Evolutionary conservation across 2,888 invertebrate species (phyloP), one percentile per base, ranked within the genome.

Genomic region (Aproaerema taeniolella): DNA sequence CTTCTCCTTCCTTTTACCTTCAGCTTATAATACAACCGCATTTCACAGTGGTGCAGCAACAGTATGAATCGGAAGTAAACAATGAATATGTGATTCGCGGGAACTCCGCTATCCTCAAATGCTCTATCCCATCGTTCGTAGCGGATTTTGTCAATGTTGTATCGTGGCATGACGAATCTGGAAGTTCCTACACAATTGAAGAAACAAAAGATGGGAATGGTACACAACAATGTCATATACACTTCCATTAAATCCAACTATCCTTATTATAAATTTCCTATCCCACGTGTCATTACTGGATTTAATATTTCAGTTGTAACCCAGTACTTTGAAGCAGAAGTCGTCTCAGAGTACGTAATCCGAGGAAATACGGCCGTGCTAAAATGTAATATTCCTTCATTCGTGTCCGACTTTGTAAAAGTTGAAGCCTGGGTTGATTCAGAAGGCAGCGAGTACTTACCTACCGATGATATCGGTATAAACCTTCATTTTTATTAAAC

Each of bases 31-130:
- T 34, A 38, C 47, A 38, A 43, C 45, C 35, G 41, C 30, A 55
- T 46, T 65, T 47, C 63, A 45, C 90, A 96, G 96, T 95, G 83
- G 95, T 95, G 63, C 93, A 94, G 69, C 95, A 96, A 76, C 92
- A 92, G 78, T 96, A 95, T 82, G 94, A 95, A 81, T 94, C 94
- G 48, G 95, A 96, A 88, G 95, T 95, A 55, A 95, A 95, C 86
- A 93, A 95, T 83, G 96, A 96, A 75, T 95, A 95, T 78, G 95
- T 94, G 41, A 96, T 96, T 66, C 91, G 94, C 55, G 95, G 96
- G 58, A 96, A 96, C 80, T 91, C 95, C 60, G 95, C 94, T 46
- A 93, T 95, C 50, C 87, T 95, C 61, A 95, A 95, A 85, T 96
- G 95, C 87, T 94, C 94, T 61, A 93, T 95, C 64, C 97, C 97